Evolutionary conservation across 2,888 invertebrate species (phyloP), one percentile per base, ranked within the genome.

Genomic region (Fragum sueziense): DNA sequence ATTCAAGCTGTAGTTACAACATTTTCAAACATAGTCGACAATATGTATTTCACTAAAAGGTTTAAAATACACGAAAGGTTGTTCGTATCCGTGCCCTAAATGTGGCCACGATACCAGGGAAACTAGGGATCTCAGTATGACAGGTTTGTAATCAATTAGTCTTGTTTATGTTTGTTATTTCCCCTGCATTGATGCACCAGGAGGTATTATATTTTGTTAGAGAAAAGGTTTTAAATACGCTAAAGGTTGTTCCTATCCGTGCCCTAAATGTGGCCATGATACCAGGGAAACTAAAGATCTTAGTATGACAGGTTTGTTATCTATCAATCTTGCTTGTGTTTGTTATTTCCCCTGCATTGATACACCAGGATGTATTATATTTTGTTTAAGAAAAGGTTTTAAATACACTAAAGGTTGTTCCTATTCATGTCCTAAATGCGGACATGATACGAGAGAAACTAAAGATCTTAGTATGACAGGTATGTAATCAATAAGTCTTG

Each of bases 391-490:
- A 81, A 97, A 97, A 94, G 97, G 97, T 1, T 96, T 97, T 91
- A 97, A 97, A 91, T 97, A 97, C 92, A 96, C 96, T 22, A 96
- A 96, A 91, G 96, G 96, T 88, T 96, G 96, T 91, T 94, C 95
- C 7, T 95, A 97, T 91, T 98, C 98, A n/a, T 99, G 98, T 91
- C 98, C 99, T 34, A 98, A 98, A 94, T 99, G 98, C 94, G 95
- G 96, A 84, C 97, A 96, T 93, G 96, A 97, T 78, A 98, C 98
- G n/a, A 96, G 96, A 17, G 96, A 97, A 92, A 98, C 98, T 1
- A 97, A 97, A 92, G 98, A 98, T 93, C 95, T 99, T 91, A 97
- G 97, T 95, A 97, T 99, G 97, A 98, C 98, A 52, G 97, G 97
- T 96, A 94, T 95, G n/a, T n/a, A n/a, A n/a, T 96, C n/a, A n/a